Percentiles rank a stretch among this genome's conserved stretches.
Evolutionary conservation across 1,140 invertebrate genomes (phyloP).

Genomic region (Rhagoletis pomonella): DNA sequence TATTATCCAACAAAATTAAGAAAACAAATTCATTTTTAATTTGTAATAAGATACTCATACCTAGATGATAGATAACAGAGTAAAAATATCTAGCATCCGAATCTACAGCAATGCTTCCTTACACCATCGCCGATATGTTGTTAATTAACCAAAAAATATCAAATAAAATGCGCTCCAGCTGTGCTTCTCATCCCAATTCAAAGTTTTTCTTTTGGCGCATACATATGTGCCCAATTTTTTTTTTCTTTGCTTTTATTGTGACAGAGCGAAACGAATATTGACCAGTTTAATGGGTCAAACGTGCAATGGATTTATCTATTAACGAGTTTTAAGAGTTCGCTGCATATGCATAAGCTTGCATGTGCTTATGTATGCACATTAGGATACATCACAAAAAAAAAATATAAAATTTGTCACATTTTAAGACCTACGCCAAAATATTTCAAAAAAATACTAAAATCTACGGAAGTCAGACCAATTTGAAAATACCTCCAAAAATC

Average conservation of each 20-base stretch:
- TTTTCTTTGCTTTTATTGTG: background rate
- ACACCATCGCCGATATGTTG: background rate
- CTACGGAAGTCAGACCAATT: too few relatives aligned
- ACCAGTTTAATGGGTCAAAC: conserved; percentile 48
- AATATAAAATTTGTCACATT: too few relatives aligned
- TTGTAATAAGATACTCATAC: background rate
- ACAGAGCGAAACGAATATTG: background rate
- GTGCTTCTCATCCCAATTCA: background rate
- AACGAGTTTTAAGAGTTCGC: background rate
- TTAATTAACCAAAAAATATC: conserved; percentile 36
- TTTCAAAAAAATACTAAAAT: too few relatives aligned
- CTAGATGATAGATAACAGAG: background rate
- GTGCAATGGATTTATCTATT: conserved; percentile 37
- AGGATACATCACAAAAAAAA: too few relatives aligned
- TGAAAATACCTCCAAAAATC: too few relatives aligned
- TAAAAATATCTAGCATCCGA: background rate
- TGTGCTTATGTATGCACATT: too few relatives aligned
- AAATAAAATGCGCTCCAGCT: conserved; percentile 15
- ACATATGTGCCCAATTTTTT: background rate
- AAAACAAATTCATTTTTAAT: too few relatives aligned
- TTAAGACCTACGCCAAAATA: too few relatives aligned
- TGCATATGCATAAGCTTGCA: background rate
- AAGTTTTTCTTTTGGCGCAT: background rate
- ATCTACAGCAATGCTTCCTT: background rate
- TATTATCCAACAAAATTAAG: too few relatives aligned